Conservation (phyloP, 2,113 vertebrate species). For the Phylloscopus whistleri region DNA sequence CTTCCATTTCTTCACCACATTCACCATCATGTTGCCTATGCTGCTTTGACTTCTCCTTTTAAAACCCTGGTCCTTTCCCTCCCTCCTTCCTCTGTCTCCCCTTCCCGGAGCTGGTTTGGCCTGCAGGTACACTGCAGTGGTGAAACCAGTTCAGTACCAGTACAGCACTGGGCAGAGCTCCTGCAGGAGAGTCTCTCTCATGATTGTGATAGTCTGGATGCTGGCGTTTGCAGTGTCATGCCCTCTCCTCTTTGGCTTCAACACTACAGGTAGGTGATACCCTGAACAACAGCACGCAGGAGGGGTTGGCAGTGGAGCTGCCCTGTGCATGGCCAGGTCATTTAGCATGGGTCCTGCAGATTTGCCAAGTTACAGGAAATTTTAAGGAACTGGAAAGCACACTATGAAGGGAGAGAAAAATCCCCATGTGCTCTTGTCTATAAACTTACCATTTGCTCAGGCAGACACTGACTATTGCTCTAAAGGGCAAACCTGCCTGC, state of each 20-base stretch:
- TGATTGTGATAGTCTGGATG: conserved; percentile 89
- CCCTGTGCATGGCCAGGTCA: not conserved
- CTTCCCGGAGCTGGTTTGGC: conserved; percentile 8
- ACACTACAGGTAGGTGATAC: conserved; percentile 86
- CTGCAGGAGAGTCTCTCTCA: conserved; percentile 85
- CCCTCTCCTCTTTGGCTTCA: conserved; percentile 92
- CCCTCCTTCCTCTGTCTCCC: not conserved
- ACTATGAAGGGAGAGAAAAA: not conserved
- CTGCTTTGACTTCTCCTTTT: not conserved
- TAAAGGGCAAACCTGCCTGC: not conserved
- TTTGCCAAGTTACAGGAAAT: not conserved
- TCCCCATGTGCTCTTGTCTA: not conserved
- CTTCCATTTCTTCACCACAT: not conserved
- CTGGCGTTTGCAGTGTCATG: conserved; percentile 90
- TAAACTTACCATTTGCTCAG: not conserved
- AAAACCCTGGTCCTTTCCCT: not conserved
- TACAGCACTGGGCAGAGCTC: conserved; percentile 89
- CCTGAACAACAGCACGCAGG: fast-evolving
- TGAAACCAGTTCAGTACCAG: conserved; percentile 91
- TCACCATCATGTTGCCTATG: not conserved
- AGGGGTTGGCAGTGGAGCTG: not conserved
- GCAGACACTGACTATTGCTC: not conserved
- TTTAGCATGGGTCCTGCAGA: not conserved
- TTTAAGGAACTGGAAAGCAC: not conserved
- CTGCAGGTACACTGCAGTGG: conserved; percentile 89